Conservation (phyloP, 2,113 vertebrate species). For the Elgaria multicarinata region DNA sequence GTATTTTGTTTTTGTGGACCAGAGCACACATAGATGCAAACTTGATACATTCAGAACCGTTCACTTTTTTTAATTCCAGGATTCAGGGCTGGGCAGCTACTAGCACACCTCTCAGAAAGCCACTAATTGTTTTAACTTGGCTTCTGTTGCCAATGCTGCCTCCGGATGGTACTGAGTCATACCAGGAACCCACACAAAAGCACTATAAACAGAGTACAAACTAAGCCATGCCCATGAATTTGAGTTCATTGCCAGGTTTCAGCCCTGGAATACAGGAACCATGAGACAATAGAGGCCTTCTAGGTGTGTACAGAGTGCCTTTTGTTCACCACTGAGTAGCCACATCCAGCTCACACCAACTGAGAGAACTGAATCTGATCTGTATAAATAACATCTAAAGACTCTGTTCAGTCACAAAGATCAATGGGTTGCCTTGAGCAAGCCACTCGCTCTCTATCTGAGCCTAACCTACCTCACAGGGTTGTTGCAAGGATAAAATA, state of each 20-base stretch:
- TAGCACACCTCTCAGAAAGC: background rate
- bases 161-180: background rate
- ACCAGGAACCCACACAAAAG: background rate
- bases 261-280: background rate
- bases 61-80: background rate
- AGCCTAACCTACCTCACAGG: background rate
- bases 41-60: background rate
- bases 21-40: background rate
- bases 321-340: background rate
- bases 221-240: background rate
- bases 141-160: background rate
- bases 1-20: background rate
- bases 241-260: background rate
- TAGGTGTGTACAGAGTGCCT: background rate
- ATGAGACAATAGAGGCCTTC: background rate
- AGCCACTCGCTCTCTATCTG: background rate
- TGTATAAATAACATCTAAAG: background rate
- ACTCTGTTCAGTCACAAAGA: background rate
- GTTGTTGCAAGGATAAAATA: background rate
- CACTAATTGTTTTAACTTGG: background rate
- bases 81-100: too few species aligned
- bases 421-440: background rate
- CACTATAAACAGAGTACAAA: background rate
- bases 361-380: background rate
- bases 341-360: background rate